Conservation (phyloP, 1,140 invertebrate species). For the Drosophila gunungcola region DNA sequence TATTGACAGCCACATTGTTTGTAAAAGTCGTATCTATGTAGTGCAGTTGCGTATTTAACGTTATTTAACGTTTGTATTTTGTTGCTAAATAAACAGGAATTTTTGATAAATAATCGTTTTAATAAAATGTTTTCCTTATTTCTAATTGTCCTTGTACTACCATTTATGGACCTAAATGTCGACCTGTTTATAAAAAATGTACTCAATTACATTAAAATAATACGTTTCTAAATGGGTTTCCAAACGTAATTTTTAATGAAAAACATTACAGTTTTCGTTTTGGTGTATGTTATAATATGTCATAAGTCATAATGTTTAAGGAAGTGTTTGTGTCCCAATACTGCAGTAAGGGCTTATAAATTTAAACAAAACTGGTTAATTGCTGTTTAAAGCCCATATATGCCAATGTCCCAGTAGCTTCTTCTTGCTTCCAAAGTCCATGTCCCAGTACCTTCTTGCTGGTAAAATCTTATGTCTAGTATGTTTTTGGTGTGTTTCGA, state of each 20-base stretch:
- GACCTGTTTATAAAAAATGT: no score
- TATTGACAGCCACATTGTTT: slow-evolving; percentile 24
- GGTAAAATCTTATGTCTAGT: background rate
- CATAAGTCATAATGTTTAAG: background rate
- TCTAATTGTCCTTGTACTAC: no score
- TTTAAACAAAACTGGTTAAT: background rate
- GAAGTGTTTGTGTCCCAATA: background rate
- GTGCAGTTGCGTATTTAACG: background rate
- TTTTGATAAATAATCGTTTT: background rate
- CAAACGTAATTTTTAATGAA: background rate
- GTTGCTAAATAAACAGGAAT: background rate
- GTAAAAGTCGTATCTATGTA: slow-evolving; percentile 1
- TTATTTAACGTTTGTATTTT: slow-evolving; percentile 1
- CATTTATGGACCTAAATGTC: no score
- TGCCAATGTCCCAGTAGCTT: background rate
- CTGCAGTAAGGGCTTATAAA: background rate
- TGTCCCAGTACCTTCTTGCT: background rate
- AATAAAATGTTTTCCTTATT: background rate
- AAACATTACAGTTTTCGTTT: background rate
- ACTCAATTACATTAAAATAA: no score
- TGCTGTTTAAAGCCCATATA: background rate
- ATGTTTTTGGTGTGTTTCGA: background rate
- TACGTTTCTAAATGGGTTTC: background rate
- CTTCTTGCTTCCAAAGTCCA: no score
- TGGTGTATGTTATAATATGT: background rate